These are phyloP conservation scores for Hipparchia semele DNA, from an alignment of 2,888 invertebrate genomes.

Conservation along the genomic window DNA sequence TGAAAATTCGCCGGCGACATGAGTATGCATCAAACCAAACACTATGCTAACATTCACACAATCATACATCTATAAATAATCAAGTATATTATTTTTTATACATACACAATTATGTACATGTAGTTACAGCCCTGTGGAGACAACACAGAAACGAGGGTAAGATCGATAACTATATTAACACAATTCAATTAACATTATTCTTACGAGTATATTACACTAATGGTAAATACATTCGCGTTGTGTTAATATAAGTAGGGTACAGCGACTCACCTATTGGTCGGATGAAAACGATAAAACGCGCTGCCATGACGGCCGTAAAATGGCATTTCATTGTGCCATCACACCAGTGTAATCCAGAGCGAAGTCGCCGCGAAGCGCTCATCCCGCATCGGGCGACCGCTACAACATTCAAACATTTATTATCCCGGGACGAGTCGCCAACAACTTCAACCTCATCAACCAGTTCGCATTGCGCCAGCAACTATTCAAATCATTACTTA, in stretches of 20 bases:
- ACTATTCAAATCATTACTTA: constrained; percentile 54
- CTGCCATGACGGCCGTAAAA: constrained; percentile 49
- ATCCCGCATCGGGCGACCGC: constrained; percentile 72
- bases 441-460: constrained; percentile 42
- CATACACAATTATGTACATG: constrained; percentile 37
- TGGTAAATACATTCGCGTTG: constrained; percentile 53
- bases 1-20: not conserved
- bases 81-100: not conserved
- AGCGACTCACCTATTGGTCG: constrained; percentile 63
- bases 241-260: constrained; percentile 45
- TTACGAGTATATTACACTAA: not conserved
- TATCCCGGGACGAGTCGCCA: constrained; percentile 64
- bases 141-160: not conserved
- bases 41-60: not conserved
- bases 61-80: constrained; percentile 2
- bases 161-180: constrained; percentile 9
- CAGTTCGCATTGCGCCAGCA: constrained; percentile 62
- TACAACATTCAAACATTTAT: constrained; percentile 76
- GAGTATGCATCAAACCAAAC: not conserved
- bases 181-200: not conserved
- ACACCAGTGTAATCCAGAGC: constrained; percentile 48
- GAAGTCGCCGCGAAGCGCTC: constrained; percentile 51
- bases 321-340: constrained; percentile 51
- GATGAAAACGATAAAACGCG: constrained; percentile 54
- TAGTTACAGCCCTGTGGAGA: constrained; percentile 42